Evolutionary conservation across 2,888 invertebrate genomes (phyloP), one percentile per base, ranked within the genome.

Genomic region (Xanthia icteritia): DNA sequence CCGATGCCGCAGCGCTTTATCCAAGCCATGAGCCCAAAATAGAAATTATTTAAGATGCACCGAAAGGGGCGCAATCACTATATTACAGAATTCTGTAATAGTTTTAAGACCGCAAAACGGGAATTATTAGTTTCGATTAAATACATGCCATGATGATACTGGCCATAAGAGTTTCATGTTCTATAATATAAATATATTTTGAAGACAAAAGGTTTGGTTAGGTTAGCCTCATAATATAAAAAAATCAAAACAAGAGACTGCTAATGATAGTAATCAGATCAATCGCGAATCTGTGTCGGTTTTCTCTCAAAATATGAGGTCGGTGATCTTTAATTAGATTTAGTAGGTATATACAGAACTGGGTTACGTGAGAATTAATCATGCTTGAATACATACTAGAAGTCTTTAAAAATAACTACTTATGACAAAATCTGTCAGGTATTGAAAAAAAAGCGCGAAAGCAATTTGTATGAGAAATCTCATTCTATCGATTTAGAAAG

Each of bases 251-350:
- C 17, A 42, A 64, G 13, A 42, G 17, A 27, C 65, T 65, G 17
- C 42, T 42, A 17, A 42, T 27, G 64, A 42, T 42, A 48, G 20
- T 20, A 64, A 77, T 68, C 63, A 77, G 15, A 64, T 77, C 77
- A 77, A 77, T 77, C 77, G 69, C 17, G 0, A 63, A 68, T 64
- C 27, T 77, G 56, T 64, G 64, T 31, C 68, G 51, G 60, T 66
- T n/a, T 51, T n/a, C 23, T 42, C 20, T 51, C 42, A 9, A 39
- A 64, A 64, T 20, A 61, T 31, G 9, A 64, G 68, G 64, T 69
- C 58, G 36, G 64, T 64, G 77, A 9, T 54, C 48, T 56, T 58
- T 42, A 5, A 64, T 39, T 51, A 42, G 42, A 42, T 42, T 42
- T 42, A 39, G 56, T 60, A 31, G 2, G 9, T 0, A 60, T n/a